Base-by-base conservation (phyloP, 2,113 vertebrate species). In the Anguilla japonica region DNA sequence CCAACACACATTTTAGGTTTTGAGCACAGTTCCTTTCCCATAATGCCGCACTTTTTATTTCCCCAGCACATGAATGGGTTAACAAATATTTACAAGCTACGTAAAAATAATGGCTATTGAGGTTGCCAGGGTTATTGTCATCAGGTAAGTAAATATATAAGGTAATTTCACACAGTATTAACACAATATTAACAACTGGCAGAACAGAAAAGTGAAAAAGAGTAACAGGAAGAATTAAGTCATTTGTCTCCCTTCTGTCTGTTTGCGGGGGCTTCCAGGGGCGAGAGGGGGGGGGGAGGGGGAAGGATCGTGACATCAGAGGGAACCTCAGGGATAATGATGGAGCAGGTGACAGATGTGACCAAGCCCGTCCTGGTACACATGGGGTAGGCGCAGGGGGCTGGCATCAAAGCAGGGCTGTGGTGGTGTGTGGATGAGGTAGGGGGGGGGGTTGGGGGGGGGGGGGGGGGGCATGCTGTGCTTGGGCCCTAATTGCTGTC, bases 321-420 rank as follows among this genome's bases (percentile, higher is more conserved):
- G 60, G 71, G 71, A n/a, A 75, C 26, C 71, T 75, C 20, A 9
- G 71, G 71, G 71, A 75, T 75, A 75, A 75, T 75, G 71, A 75
- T 34, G 71, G 71, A 75, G 71, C 34, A 75, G 71, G 71, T 75
- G 71, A 75, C 71, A 75, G 71, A n/a, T 75, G 71, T 75, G 71
- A 75, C 71, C 71, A 13, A 26, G 60, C n/a, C 29, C 71, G 11
- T 75, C 71, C 71, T 14, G 71, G 26, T 34, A 9, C 71, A 75
- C 71, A 14, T n/a, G 71, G 71, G 71, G 71, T 7, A 9, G n/a
- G 1, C 5, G n/a, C 26, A 34, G 71, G 71, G 71, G 71, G 71
- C n/a, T 7, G n/a, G n/a, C 71, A 75, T 75, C 71, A 75, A 75
- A 75, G 71, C 26, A 13, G 9, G 26, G 71, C 71, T 75, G 71